Percentiles rank a stretch among this genome's conserved stretches.
These are phyloP conservation scores for Poicephalus meyeri DNA, from an alignment of 2,113 vertebrate genomes.

Conservation along the genomic window DNA sequence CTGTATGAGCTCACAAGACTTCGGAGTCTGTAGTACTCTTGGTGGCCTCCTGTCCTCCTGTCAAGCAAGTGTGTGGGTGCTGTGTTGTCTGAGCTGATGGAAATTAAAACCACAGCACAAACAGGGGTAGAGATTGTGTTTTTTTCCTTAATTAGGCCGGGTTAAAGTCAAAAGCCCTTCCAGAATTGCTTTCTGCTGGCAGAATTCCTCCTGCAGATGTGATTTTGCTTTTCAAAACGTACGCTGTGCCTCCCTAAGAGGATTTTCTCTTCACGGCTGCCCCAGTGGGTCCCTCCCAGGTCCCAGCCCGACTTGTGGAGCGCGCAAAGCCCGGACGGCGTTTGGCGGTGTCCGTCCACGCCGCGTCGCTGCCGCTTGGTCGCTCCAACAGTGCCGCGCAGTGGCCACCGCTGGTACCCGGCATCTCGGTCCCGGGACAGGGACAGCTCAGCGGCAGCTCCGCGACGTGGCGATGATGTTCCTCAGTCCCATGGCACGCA, in stretches of 20 bases:
- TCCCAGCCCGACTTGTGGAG: background rate
- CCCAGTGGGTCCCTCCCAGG: background rate
- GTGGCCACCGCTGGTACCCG: background rate
- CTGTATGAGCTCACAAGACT: background rate
- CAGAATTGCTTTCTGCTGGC: background rate
- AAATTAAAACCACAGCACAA: background rate
- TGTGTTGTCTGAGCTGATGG: background rate
- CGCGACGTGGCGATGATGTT: rapidly evolving
- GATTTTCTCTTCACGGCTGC: background rate
- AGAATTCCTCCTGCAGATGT: background rate
- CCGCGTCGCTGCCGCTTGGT: rapidly evolving
- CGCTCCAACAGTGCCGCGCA: slow-evolving; percentile 47
- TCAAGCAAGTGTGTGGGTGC: background rate
- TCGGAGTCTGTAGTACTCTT: background rate
- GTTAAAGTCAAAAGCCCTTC: background rate
- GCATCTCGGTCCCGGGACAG: background rate
- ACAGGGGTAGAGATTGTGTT: rapidly evolving
- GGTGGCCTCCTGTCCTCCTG: background rate
- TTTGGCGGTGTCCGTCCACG: rapidly evolving
- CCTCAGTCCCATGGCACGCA: rapidly evolving
- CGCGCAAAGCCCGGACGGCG: rapidly evolving
- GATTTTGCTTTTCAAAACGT: background rate
- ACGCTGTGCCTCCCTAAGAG: background rate
- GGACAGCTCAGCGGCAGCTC: background rate
- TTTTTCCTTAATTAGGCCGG: background rate